Conservation (phyloP, 53 echinoderm and acorn worm genomes). For the Antedon mediterranea region DNA sequence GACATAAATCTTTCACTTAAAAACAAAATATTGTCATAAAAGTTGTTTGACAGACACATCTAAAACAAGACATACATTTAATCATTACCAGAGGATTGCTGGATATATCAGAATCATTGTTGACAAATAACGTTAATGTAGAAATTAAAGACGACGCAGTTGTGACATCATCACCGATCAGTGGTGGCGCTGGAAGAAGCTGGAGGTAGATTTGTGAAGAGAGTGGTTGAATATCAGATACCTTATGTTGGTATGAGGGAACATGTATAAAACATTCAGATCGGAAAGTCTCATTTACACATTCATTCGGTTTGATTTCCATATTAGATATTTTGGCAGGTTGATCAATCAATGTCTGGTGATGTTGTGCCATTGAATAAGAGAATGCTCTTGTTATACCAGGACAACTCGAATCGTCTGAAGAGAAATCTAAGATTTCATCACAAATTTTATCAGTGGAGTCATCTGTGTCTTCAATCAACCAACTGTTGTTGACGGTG, state of each 20-base stretch:
- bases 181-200: not conserved
- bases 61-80: too few species aligned
- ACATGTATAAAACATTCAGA: not conserved
- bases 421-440: conserved; percentile 5
- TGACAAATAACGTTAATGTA: not conserved
- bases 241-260: not conserved
- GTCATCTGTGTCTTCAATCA: not conserved
- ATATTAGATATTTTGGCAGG: not conserved
- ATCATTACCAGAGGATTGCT: not conserved
- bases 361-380: not conserved
- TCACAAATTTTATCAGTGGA: not conserved
- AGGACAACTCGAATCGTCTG: conserved; percentile 27
- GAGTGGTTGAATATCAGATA: not conserved
- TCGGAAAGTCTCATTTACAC: not conserved
- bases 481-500: not conserved
- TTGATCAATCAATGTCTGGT: not conserved
- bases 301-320: not conserved
- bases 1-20: too few species aligned
- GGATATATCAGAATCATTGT: not conserved
- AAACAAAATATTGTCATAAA: too few species aligned
- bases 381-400: not conserved
- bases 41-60: too few species aligned
- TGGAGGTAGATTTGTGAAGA: not conserved
- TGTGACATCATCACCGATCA: not conserved
- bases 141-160: not conserved